Evolutionary conservation across 2,797 vertebrate genomes (phyloP).

Genomic region (Sebastiscus albofasciatus): DNA sequence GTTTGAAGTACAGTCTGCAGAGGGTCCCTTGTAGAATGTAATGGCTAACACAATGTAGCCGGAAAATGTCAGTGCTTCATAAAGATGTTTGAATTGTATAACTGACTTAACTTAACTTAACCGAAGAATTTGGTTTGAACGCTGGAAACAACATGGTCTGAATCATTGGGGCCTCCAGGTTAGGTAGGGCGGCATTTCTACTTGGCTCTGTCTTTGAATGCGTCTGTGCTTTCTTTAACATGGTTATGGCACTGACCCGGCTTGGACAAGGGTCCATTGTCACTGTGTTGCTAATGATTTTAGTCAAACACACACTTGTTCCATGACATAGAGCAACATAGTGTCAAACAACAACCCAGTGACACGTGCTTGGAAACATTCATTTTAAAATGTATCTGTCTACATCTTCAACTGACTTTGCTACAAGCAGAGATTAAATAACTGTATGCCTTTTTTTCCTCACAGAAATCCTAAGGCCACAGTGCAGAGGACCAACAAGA

Average conservation of each 20-base stretch:
- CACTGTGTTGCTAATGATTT: conserved; percentile 22
- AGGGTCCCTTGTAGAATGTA: neutral
- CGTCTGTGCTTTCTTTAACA: conserved; percentile 11
- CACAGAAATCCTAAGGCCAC: conserved; percentile 92
- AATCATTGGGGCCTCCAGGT: neutral
- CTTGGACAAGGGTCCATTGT: conserved; percentile 29
- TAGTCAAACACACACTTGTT: neutral
- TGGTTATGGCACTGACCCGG: neutral
- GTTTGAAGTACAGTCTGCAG: neutral
- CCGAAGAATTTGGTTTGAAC: neutral
- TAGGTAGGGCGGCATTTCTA: neutral
- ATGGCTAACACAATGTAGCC: neutral
- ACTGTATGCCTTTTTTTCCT: neutral
- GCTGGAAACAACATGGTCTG: neutral
- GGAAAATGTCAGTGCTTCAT: neutral
- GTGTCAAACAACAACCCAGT: conserved; percentile 8
- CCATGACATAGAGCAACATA: neutral
- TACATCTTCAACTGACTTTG: neutral
- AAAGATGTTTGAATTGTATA: neutral
- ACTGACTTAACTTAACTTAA: neutral
- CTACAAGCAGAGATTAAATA: neutral
- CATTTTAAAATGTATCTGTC: neutral
- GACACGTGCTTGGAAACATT: neutral
- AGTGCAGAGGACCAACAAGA: conserved; percentile 95
- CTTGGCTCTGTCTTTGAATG: neutral